Percentiles rank a stretch among this genome's conserved stretches.
Conservation (phyloP, 2,113 vertebrate species). For the Azemiops feae region DNA sequence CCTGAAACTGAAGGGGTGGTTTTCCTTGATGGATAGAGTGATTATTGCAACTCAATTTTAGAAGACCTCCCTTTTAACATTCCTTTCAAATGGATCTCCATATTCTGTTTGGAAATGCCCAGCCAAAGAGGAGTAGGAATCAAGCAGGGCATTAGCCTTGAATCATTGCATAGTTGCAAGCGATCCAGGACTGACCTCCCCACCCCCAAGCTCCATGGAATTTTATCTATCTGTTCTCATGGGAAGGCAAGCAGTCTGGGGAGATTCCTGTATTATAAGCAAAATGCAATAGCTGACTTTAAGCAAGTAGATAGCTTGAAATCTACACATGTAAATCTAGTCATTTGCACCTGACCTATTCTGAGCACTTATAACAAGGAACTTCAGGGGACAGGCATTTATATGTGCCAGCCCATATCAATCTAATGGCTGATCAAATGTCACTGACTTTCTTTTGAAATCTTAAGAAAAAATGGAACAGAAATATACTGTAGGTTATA, state of each 20-base stretch:
- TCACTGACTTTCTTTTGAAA: slow-evolving; percentile 20
- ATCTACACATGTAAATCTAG: background rate
- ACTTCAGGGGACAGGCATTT: background rate
- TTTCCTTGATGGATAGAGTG: background rate
- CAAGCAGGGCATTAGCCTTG: background rate
- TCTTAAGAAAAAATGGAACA: background rate
- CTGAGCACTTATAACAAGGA: background rate
- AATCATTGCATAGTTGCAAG: background rate
- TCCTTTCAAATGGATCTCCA: background rate
- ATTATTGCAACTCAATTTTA: background rate
- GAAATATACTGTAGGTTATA: background rate
- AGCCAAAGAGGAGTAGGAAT: background rate
- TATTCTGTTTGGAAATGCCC: background rate
- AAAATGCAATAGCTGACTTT: background rate
- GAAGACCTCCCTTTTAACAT: background rate
- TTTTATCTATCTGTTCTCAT: background rate
- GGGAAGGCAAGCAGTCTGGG: background rate
- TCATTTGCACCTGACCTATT: background rate
- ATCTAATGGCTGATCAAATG: background rate
- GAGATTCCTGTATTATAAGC: background rate
- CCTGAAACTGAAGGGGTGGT: background rate
- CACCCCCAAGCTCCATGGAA: background rate
- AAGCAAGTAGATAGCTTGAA: background rate
- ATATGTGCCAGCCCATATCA: background rate
- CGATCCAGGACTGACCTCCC: background rate